These are phyloP conservation scores for Tipula helvola DNA, from an alignment of 2,888 invertebrate genomes.

Conservation along the genomic window DNA sequence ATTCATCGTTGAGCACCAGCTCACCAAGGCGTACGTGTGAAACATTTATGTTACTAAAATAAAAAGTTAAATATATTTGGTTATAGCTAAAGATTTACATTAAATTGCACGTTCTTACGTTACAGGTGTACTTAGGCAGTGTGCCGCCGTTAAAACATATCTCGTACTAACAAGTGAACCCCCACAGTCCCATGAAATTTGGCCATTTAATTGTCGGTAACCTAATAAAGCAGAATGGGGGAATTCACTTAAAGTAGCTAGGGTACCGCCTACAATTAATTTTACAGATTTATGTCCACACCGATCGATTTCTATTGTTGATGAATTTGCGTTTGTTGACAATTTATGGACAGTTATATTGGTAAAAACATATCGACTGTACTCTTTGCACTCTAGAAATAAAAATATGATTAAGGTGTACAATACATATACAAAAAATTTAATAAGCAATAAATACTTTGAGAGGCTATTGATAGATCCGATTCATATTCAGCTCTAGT, in stretches of 20 bases:
- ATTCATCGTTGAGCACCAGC: slow-evolving; percentile 23
- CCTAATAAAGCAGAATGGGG: slow-evolving; percentile 26
- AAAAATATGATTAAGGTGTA: neutral
- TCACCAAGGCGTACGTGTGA: slow-evolving; percentile 31
- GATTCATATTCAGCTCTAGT: too few relatives aligned
- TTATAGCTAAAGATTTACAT: neutral
- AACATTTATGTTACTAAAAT: slow-evolving; percentile 18
- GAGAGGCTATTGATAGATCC: neutral
- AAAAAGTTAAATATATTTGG: neutral
- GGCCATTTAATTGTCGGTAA: slow-evolving; percentile 11
- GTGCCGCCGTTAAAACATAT: slow-evolving; percentile 47
- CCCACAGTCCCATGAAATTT: slow-evolving; percentile 39
- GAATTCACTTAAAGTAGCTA: slow-evolving; percentile 24
- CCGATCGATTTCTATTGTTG: neutral
- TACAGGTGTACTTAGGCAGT: slow-evolving; percentile 32
- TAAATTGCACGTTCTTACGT: neutral
- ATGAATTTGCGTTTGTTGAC: too few relatives aligned
- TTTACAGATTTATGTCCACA: neutral
- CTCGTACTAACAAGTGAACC: slow-evolving; percentile 43
- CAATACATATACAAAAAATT: neutral
- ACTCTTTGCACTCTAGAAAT: neutral
- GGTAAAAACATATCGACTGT: neutral
- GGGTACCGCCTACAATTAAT: slow-evolving; percentile 7
- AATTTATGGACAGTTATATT: neutral
- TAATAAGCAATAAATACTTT: neutral